These are phyloP conservation scores for Drepana falcataria DNA, from an alignment of 2,888 invertebrate species.

Conservation along the genomic window DNA sequence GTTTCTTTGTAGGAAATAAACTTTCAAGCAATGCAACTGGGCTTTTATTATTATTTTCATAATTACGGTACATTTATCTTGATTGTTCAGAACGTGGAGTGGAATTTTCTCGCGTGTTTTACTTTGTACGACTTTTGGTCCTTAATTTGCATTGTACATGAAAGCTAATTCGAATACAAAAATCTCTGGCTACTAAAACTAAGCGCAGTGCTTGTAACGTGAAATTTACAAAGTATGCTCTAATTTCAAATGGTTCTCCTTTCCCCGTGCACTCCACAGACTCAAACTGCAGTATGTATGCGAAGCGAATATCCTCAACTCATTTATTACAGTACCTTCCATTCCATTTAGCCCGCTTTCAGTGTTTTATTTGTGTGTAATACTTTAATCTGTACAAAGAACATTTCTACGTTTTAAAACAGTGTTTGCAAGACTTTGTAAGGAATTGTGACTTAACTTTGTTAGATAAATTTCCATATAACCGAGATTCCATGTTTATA, in stretches of 20 bases:
- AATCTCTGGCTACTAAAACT: conserved; percentile 10
- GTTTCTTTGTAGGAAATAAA: no score
- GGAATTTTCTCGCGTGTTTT: not conserved
- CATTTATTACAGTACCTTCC: conserved; percentile 33
- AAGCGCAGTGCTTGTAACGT: conserved; percentile 38
- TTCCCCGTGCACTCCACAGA: conserved; percentile 38
- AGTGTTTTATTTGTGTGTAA: conserved; percentile 33
- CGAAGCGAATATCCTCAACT: conserved; percentile 40
- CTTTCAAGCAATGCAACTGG: no score
- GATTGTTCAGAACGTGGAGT: no score
- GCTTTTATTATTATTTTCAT: no score
- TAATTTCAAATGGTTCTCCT: conserved; percentile 47
- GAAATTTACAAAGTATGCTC: conserved; percentile 57
- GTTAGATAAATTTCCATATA: no score
- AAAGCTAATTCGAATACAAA: conserved; percentile 1
- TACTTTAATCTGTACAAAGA: conserved; percentile 27
- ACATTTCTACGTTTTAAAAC: no score
- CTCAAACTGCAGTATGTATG: conserved; percentile 36
- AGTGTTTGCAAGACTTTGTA: no score
- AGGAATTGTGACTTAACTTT: no score
- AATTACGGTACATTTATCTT: no score
- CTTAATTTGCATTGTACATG: not conserved
- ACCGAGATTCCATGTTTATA: no score
- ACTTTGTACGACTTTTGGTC: not conserved
- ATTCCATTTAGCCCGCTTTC: conserved; percentile 26